Evolutionary conservation across 2,797 vertebrate species (phyloP).

Genomic region (Petrocephalus sullivani): DNA sequence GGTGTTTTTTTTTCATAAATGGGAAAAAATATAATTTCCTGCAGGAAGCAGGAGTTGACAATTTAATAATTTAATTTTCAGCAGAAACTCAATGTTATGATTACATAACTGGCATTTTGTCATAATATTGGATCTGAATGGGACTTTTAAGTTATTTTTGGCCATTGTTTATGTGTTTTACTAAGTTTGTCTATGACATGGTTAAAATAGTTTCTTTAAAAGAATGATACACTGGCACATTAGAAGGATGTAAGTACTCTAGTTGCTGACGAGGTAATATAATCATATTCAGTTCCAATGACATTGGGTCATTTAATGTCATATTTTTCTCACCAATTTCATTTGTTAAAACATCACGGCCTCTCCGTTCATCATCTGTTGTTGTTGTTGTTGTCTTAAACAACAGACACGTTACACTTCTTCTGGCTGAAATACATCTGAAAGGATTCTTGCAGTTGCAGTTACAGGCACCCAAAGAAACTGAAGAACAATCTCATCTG

Average conservation of each 20-base stretch:
- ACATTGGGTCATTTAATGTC: neutral
- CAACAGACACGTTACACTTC: neutral
- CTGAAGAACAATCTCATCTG: neutral
- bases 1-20: neutral
- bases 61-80: neutral
- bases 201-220: neutral
- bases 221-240: neutral
- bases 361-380: neutral
- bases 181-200: neutral
- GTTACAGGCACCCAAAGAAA: neutral
- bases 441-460: neutral
- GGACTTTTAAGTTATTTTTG: neutral
- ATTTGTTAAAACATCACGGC: neutral
- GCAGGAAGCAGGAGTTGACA: neutral
- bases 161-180: neutral
- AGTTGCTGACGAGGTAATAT: neutral
- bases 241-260: neutral
- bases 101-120: neutral
- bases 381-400: neutral
- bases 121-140: neutral
- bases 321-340: neutral
- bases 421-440: neutral
- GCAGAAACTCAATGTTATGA: neutral
- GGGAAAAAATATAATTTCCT: neutral
- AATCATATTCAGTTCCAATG: neutral